Percentiles rank a stretch among this genome's conserved stretches.
Conservation (phyloP, 2,797 vertebrate species). For the Nannoperca australis region DNA sequence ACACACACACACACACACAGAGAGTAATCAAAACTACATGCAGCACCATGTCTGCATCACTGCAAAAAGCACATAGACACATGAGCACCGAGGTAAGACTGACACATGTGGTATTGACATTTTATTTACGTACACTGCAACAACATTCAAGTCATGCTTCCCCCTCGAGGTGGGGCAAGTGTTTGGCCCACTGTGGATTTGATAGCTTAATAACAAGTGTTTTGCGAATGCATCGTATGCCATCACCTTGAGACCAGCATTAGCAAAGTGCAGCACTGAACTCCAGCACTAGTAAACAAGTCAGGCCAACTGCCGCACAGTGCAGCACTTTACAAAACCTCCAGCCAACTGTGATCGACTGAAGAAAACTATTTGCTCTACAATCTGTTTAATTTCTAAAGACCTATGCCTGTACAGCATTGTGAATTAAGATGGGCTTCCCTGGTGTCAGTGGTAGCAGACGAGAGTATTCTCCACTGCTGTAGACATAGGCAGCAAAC, state of each 20-base stretch:
- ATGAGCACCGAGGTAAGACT: conserved; percentile 10
- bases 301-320: not conserved
- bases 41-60: conserved; percentile 28
- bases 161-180: not conserved
- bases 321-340: not conserved
- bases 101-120: conserved; percentile 9
- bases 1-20: conserved; percentile 34
- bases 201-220: not conserved
- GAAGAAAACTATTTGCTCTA: too few species aligned
- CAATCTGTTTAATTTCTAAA: not conserved
- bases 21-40: conserved; percentile 72
- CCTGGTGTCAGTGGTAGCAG: not conserved
- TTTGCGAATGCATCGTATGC: not conserved
- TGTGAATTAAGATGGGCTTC: not conserved
- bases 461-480: not conserved
- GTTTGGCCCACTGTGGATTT: not conserved
- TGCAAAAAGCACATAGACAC: conserved; percentile 13
- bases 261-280: not conserved
- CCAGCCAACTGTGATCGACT: not conserved
- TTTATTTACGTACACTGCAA: conserved; percentile 3
- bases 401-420: not conserved
- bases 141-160: not conserved
- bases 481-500: not conserved
- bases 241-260: not conserved
- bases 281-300: not conserved